Conservation (phyloP, 2,888 invertebrate species). For the Watsonalla binaria region DNA sequence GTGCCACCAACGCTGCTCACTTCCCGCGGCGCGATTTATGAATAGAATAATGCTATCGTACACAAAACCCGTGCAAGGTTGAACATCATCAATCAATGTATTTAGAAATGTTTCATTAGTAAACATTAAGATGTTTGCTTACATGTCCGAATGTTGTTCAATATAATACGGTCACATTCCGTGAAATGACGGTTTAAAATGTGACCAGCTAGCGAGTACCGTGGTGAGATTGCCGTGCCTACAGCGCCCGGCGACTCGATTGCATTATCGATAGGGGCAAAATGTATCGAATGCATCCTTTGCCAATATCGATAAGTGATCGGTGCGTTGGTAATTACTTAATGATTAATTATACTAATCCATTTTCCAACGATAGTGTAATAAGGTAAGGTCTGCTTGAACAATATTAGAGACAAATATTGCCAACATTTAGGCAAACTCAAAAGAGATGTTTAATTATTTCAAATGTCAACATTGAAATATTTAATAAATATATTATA, state of each 20-base stretch:
- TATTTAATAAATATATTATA: too few relatives aligned
- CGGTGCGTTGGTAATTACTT: too few relatives aligned
- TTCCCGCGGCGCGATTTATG: constrained; percentile 68
- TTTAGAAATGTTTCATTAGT: constrained; percentile 76
- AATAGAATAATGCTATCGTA: constrained; percentile 67
- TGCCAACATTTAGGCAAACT: too few relatives aligned
- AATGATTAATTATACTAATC: too few relatives aligned
- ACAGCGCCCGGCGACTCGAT: background rate
- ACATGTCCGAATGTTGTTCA: constrained; percentile 71
- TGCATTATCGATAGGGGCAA: background rate
- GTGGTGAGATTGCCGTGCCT: constrained; percentile 36
- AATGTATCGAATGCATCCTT: background rate
- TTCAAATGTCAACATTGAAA: too few relatives aligned
- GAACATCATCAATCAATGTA: constrained; percentile 73
- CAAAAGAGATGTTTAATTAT: too few relatives aligned
- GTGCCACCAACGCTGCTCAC: constrained; percentile 71
- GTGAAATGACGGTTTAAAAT: constrained; percentile 67
- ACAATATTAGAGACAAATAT: too few relatives aligned
- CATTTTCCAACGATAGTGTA: too few relatives aligned
- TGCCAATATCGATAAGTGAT: background rate
- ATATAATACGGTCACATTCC: constrained; percentile 59
- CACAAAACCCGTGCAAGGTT: constrained; percentile 64
- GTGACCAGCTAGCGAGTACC: constrained; percentile 50
- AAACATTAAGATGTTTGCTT: constrained; percentile 79
- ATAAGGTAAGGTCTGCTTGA: too few relatives aligned